Evolutionary conservation across 2,113 vertebrate genomes (phyloP).

Genomic region (Leuciscus idus): DNA sequence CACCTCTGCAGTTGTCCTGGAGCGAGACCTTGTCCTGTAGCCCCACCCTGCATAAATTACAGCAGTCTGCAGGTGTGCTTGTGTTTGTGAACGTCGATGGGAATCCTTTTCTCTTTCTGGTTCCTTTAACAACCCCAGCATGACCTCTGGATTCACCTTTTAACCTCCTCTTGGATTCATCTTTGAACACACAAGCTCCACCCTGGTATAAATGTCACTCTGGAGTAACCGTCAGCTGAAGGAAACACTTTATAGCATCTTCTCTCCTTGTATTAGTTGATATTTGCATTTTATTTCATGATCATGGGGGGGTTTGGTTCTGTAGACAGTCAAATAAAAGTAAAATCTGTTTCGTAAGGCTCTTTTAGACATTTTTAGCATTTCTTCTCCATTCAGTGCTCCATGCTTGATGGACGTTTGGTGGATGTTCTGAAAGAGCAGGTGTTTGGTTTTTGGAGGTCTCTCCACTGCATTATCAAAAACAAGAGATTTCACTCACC

Average conservation of each 20-base stretch:
- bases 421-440: neutral
- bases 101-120: neutral
- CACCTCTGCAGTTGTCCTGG: neutral
- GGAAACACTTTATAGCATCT: slow-evolving; percentile 42
- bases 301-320: neutral
- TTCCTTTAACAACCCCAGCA: slow-evolving; percentile 21
- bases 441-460: neutral
- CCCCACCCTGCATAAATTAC: slow-evolving; percentile 44
- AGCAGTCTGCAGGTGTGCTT: slow-evolving; percentile 25
- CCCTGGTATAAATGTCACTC: slow-evolving; percentile 44
- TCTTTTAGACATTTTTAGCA: slow-evolving; percentile 62
- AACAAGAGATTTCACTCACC: slow-evolving; percentile 12
- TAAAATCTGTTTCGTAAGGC: neutral
- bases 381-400: slow-evolving; percentile 67
- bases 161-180: slow-evolving; percentile 37
- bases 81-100: neutral
- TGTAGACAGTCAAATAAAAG: neutral
- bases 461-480: neutral
- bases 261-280: slow-evolving; percentile 10
- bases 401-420: slow-evolving; percentile 32
- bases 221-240: slow-evolving; percentile 44
- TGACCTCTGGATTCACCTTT: slow-evolving; percentile 54
- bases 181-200: slow-evolving; percentile 50
- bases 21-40: neutral
- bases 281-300: slow-evolving; percentile 11